Evolutionary conservation across 2,113 vertebrate genomes (phyloP), one percentile per base, ranked within the genome.

Genomic region (Albula goreensis): DNA sequence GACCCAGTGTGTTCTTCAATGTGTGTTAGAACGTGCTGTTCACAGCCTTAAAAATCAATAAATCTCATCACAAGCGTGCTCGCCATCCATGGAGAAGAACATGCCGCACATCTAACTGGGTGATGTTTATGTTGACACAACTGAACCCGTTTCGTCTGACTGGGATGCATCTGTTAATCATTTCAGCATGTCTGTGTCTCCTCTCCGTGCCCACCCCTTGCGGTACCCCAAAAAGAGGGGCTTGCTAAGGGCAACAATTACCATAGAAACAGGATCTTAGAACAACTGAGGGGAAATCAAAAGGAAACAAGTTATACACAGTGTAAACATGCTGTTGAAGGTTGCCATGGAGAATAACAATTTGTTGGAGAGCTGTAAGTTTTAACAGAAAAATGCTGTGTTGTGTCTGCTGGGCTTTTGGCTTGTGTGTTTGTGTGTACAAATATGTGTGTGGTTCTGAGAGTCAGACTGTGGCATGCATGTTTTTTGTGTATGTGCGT

Each of bases 181-280:
- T 84, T 88, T 77, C 22, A 87, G 79, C 81, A 48, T 87, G 85
- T 87, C 85, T 89, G 52, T 74, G 74, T 85, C 77, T 51, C 86
- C 86, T 48, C 78, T 78, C 86, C 0, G 6, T 50, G 79, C 83
- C 50, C 82, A 81, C 49, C 60, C 85, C 50, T 81, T 25, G 50
- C 15, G 80, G 80, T 53, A 81, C 50, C 74, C 84, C 74, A 70
- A 85, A 88, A 88, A 88, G 79, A 74, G 86, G 81, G 57, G 86
- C 49, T 51, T 51, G 82, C 63, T 80, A 84, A 85, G 86, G 7
- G 56, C 83, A 85, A 87, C 89, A 88, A 91, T 90, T 90, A 87
- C 88, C 89, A 88, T 90, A 88, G 89, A 89, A 90, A 91, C 90
- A 66, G 79, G 60, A 89, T 87, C 86, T 86, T 84, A 83, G 85